These are phyloP conservation scores for Melanotaenia pygmaea DNA, from an alignment of 2,797 vertebrate species.

Conservation along the genomic window DNA sequence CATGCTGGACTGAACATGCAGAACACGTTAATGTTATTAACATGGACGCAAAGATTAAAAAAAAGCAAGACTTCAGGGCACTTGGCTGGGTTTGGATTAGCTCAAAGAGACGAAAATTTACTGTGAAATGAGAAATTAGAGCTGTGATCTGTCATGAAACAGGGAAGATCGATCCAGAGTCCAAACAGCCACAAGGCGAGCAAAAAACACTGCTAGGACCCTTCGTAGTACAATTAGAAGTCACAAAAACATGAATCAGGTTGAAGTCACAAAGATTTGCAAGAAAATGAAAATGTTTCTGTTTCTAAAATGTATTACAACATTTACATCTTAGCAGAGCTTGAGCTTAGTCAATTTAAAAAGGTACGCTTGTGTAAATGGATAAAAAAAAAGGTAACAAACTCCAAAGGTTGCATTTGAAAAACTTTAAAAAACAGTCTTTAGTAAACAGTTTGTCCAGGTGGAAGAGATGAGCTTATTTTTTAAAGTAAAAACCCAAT, in stretches of 20 bases:
- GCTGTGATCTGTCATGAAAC: background rate
- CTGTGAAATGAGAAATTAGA: background rate
- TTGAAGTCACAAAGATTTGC: too few relatives aligned
- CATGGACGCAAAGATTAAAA: slow-evolving; percentile 21
- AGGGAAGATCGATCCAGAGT: background rate
- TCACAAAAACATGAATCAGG: too few relatives aligned
- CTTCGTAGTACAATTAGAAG: too few relatives aligned
- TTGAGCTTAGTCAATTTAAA: too few relatives aligned
- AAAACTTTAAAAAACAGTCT: background rate
- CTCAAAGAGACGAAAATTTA: slow-evolving; percentile 4
- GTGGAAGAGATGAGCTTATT: background rate
- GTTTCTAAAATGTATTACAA: too few relatives aligned
- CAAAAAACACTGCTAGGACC: too few relatives aligned
- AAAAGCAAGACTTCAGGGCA: background rate
- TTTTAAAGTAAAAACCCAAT: background rate
- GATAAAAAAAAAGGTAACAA: background rate
- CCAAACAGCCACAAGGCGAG: background rate
- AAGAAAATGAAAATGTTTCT: too few relatives aligned
- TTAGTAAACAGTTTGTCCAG: background rate
- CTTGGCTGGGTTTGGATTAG: slow-evolving; percentile 7
- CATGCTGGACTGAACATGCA: slow-evolving; percentile 83
- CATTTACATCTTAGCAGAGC: too few relatives aligned
- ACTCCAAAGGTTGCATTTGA: background rate
- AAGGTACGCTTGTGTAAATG: too few relatives aligned
- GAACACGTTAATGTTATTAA: slow-evolving; percentile 40